Evolutionary conservation across 1,140 invertebrate genomes (phyloP), one percentile per base, ranked within the genome.

Genomic region (Phocides pigmalion): DNA sequence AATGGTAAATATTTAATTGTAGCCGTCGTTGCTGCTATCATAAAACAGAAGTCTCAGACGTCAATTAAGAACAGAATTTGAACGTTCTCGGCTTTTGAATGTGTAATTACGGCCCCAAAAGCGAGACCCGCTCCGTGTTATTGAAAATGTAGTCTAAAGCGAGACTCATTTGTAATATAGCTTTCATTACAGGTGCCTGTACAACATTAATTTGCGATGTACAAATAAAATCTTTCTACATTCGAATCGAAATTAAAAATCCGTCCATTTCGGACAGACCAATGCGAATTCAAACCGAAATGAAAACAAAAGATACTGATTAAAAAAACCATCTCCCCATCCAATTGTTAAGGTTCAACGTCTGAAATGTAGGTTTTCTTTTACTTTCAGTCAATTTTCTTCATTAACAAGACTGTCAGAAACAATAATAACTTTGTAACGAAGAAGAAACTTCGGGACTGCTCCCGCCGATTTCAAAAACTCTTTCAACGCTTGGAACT

Each of bases 1-100:
- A 72, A 71, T 68, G 63, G 63, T 78, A 73, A 82, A 75, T 76
- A 79, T 82, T 78, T 78, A 76, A 79, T 73, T 76, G 62, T 56
- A 67, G 41, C 16, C 46, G 59, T 70, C 66, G 69, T 68, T 74
- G 74, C 61, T 54, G 59, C 53, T 35, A 68, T 72, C 62, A 64
- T 70, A 74, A 76, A 77, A 71, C 70, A 72, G 63, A 47, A 59
- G 56, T 59, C 42, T 64, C 17, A 70, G 65, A 53, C 62, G 69
- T 72, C 72, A 70, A 76, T 81, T 78, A 74, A 67, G 51, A 69
- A 50, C 44, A 47, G 64, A 71, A 71, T 71, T 73, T 64, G 72
- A 68, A 70, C 66, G 68, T 58, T 68, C 49, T 63, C 63, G 51
- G 66, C 44, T 63, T 58, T 46, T 72, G 68, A 74, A 77, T 74